A percentile compares a stretch with the other conserved stretches of the same genome.
phyloP scores from a whole-genome alignment of 2,113 vertebrate genomes.

The Centropristis striata region DNA sequence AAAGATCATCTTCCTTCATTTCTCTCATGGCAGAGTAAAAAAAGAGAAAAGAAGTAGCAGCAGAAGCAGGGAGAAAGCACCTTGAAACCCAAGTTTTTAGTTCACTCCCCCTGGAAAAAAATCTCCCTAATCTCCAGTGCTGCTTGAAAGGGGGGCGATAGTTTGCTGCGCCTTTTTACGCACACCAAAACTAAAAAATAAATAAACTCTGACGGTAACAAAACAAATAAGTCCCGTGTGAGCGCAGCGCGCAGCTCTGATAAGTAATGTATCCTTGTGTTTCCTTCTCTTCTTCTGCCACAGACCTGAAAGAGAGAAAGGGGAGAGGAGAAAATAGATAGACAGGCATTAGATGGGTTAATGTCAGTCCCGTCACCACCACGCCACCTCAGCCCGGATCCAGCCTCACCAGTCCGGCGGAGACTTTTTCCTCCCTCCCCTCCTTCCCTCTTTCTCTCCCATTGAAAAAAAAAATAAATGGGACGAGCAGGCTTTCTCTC shows the following conservation, averaged over 20 bases:
- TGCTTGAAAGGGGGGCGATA: conserved; percentile 55
- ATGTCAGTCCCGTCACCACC: conserved; percentile 92
- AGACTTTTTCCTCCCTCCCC: conserved; percentile 88
- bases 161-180: conserved; percentile 78
- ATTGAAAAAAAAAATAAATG: conserved; percentile 38
- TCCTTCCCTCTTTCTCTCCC: conserved; percentile 63
- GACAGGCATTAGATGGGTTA: conserved; percentile 91
- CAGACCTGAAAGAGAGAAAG: conserved; percentile 84
- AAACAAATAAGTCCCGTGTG: conserved; percentile 81
- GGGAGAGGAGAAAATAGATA: conserved; percentile 77
- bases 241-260: conserved; percentile 67
- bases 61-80: conserved; percentile 72
- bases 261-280: conserved; percentile 73
- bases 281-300: conserved; percentile 52
- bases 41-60: conserved; percentile 48
- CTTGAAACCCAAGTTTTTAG: conserved; percentile 85
- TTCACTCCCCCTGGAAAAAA: conserved; percentile 81
- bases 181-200: conserved; percentile 70
- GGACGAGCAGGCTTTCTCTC: conserved; percentile 35
- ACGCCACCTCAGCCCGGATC: conserved; percentile 93
- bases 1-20: conserved; percentile 82
- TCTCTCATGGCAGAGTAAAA: conserved; percentile 52
- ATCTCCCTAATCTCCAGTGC: conserved; percentile 63
- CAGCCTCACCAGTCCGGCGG: conserved; percentile 88
- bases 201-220: conserved; percentile 68